Base-by-base conservation (phyloP, 2,888 invertebrate genomes). In the Micropterix aruncella region DNA sequence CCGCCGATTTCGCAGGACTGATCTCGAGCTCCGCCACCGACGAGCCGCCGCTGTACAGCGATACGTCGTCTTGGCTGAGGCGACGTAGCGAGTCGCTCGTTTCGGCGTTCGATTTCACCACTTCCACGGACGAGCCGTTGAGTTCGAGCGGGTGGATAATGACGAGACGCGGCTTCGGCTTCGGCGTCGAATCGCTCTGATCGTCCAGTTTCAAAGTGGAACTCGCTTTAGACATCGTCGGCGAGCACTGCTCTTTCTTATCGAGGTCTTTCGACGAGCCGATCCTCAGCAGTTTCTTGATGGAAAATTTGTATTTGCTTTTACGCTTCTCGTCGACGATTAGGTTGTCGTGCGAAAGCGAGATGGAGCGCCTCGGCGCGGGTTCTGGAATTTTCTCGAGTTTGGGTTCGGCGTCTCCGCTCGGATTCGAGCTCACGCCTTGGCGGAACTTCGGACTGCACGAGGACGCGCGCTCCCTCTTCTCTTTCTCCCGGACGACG, bases 101-200 rank as follows among this genome's bases (percentile, higher is more conserved):
- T 57, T 70, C 71, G 53, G 62, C 61, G 54, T 69, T 70, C 2
- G 68, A 64, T 58, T 75, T 77, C 48, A 88, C 76, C 36, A 89
- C 87, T 58, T 89, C 86, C 2, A 88, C 86, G 48, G 75, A 83
- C 7, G 83, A 79, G 19, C 86, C 84, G 60, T 88, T 88, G 47
- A 90, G 73, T 56, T 91, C 90, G 53, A 87, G 70, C 12, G 91
- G 91, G 70, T 91, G 91, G 49, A 91, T 88, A 52, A 91, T 91
- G 47, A 90, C 87, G 17, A 89, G 69, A 14, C 86, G 75, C 2
- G 84, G 83, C 56, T 84, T 85, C 3, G 78, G 75, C 54, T 77
- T 74, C 4, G 77, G 76, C 16, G 73, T 71, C 41, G 71, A 62
- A 38, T 75, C 73, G 45, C 64, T 67, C 19, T 74, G 66, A 48